Evolutionary conservation across 92 coral and sea anemone genomes (phyloP).

Genomic region (Hydrozoanthus gracilis): DNA sequence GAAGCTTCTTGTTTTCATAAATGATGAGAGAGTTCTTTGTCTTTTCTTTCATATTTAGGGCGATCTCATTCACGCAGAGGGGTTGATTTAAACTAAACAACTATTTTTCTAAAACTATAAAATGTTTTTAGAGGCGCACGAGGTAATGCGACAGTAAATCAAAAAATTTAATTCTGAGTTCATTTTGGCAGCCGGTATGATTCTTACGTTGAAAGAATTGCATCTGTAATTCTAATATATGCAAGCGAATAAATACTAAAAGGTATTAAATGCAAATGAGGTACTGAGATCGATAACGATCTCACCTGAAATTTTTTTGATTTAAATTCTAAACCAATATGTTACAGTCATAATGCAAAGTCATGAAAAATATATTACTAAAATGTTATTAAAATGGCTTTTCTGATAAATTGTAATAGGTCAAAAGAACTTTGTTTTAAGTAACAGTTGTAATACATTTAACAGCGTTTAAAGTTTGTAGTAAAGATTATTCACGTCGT

Average conservation of each 20-base stretch:
- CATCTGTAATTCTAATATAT: constrained; percentile 24
- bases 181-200: background rate
- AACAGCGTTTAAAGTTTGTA: background rate
- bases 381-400: background rate
- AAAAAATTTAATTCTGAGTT: background rate
- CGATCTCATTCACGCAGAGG: background rate
- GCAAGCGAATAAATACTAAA: background rate
- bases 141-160: background rate
- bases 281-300: background rate
- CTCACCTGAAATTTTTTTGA: background rate
- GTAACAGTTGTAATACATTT: background rate
- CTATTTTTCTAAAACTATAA: background rate
- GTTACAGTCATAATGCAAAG: background rate
- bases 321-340: background rate
- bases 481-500: background rate
- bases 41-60: no score
- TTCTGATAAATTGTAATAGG: background rate
- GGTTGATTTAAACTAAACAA: background rate
- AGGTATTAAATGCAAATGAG: background rate
- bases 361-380: background rate
- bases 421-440: background rate
- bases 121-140: background rate
- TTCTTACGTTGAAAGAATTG: background rate
- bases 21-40: no score
- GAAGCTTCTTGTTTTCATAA: no score